Percentiles rank a stretch among this genome's conserved stretches.
phyloP scores from a whole-genome alignment of 2,113 vertebrate species.

The pig (Sus scrofa) region DNA sequence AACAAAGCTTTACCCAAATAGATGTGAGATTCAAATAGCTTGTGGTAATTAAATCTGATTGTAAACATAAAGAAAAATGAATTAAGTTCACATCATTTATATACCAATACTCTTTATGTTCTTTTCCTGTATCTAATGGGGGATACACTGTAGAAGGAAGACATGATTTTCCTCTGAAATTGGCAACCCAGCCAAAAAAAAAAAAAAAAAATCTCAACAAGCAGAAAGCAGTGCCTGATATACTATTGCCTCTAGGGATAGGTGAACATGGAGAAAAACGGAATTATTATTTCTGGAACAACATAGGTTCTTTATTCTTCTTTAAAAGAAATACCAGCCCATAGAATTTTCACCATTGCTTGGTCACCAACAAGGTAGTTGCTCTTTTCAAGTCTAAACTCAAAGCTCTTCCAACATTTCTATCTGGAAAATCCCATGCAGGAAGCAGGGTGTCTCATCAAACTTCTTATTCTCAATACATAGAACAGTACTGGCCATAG shows the following conservation, averaged over 20 bases:
- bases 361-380: not conserved
- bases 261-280: slow-evolving; percentile 9
- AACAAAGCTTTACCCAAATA: slow-evolving; percentile 26
- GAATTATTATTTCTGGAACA: not conserved
- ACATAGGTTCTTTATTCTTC: not conserved
- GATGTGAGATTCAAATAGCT: not conserved
- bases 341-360: not conserved
- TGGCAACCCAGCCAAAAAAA: not conserved
- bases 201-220: not conserved
- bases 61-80: not conserved
- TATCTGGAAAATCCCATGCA: slow-evolving; percentile 23
- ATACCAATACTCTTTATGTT: not conserved
- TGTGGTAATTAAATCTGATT: slow-evolving; percentile 18
- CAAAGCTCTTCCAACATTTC: not conserved
- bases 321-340: not conserved
- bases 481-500: not conserved
- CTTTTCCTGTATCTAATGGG: not conserved
- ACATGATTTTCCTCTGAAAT: not conserved
- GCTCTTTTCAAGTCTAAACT: not conserved
- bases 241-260: not conserved
- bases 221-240: not conserved
- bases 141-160: not conserved
- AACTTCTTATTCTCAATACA: not conserved
- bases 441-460: not conserved
- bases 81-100: not conserved